Evolutionary conservation across 2,797 vertebrate genomes (phyloP), one percentile per base, ranked within the genome.

Genomic region (Synaphobranchus kaupii): DNA sequence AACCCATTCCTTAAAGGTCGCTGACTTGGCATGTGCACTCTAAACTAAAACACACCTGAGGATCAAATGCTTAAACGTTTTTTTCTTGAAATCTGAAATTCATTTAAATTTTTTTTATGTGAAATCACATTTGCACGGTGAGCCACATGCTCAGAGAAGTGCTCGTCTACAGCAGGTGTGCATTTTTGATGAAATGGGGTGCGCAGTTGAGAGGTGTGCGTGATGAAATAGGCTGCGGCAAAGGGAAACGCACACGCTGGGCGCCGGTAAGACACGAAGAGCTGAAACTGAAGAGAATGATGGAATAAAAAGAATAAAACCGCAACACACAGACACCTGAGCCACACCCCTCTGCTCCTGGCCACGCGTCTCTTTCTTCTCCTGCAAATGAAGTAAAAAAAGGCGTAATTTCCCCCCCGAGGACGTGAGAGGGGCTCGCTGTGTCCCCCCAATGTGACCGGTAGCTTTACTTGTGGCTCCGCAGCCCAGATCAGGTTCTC

Each of bases 381-480:
- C 83, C n/a, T n/a, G n/a, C n/a, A n/a, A n/a, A n/a, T n/a, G n/a
- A n/a, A n/a, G n/a, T n/a, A n/a, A n/a, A n/a, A n/a, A n/a, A n/a
- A n/a, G n/a, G 20, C 13, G 44, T 87, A 82, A 89, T 86, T 87
- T 86, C 86, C 73, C 86, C 73, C 81, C 63, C 47, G 13, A 48
- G 85, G 86, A 86, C n/a, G 31, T 66, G 52, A 81, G 87, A 71
- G 47, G 58, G 84, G 88, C 34, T 88, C 63, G 44, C 88, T 82
- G 87, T 84, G 47, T 39, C 10, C 88, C 68, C n/a, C 78, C 71
- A 52, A 44, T 34, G 56, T 60, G 58, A 82, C 25, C 87, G 83
- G 88, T 86, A 87, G 81, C 12, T 20, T 88, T 91, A 68, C 89
- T 85, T 56, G n/a, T 47, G 71, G 82, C 71, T 87, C 13, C 25